These are phyloP conservation scores for Pantherophis alleghaniensis DNA, from an alignment of 2,797 vertebrate genomes.

Conservation along the genomic window DNA sequence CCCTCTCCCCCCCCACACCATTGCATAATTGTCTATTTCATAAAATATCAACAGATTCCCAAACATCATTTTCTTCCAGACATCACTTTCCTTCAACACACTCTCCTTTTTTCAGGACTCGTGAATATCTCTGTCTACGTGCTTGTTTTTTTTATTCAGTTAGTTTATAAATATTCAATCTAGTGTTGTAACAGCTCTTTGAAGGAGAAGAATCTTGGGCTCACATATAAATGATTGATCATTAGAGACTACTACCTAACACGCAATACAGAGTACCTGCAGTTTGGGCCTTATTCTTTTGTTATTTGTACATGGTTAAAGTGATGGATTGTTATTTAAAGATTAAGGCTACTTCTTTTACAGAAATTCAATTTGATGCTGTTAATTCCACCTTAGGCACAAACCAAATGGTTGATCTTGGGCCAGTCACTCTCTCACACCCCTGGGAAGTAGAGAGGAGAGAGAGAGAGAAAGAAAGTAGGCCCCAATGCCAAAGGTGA, in stretches of 20 bases:
- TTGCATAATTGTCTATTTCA: neutral
- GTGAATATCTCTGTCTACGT: neutral
- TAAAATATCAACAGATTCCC: neutral
- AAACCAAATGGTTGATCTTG: neutral
- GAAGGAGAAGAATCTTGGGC: neutral
- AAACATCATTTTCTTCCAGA: neutral
- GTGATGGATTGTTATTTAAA: neutral
- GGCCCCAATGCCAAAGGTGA: neutral
- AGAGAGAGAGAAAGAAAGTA: neutral
- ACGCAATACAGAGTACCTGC: neutral
- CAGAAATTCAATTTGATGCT: neutral
- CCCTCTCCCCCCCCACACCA: neutral
- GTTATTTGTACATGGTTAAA: neutral
- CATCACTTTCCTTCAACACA: neutral
- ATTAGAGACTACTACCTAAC: neutral
- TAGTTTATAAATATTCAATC: neutral
- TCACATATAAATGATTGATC: neutral
- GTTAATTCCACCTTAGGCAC: neutral
- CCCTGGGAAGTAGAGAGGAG: neutral
- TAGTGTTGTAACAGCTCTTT: neutral
- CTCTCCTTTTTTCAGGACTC: neutral
- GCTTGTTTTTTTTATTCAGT: neutral
- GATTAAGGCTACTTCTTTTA: neutral
- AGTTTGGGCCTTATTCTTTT: neutral
- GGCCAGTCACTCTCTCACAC: neutral